Evolutionary conservation across 2,797 vertebrate genomes (phyloP).

Genomic region (Anguilla marmorata): DNA sequence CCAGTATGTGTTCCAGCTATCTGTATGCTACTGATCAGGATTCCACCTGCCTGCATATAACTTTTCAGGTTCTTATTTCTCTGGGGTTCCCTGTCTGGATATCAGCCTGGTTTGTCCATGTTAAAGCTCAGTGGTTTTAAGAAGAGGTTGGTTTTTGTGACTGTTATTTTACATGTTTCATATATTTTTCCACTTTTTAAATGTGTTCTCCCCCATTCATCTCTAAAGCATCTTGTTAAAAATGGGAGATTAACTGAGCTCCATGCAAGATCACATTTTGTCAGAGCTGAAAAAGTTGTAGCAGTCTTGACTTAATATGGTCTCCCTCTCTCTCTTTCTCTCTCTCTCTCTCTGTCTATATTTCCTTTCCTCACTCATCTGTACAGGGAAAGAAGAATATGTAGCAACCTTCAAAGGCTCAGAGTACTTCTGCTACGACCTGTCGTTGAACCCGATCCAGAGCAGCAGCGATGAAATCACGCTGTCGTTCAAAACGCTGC

Average conservation of each 20-base stretch:
- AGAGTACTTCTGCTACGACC: constrained; percentile 98
- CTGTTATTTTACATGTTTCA: background rate
- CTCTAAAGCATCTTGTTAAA: background rate
- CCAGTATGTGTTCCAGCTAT: background rate
- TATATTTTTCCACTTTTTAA: background rate
- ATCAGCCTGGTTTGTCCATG: background rate
- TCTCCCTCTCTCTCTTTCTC: background rate
- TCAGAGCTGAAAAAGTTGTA: background rate
- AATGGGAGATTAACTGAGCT: background rate
- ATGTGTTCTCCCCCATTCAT: background rate
- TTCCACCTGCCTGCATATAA: background rate
- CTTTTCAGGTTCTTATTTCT: background rate
- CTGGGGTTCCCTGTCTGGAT: background rate
- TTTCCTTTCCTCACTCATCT: constrained; percentile 46
- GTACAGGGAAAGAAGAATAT: constrained; percentile 93
- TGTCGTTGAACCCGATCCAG: constrained; percentile 97
- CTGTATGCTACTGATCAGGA: background rate
- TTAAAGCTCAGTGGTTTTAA: background rate
- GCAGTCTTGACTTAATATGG: background rate
- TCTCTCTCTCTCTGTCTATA: constrained; percentile 47
- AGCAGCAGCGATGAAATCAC: constrained; percentile 99
- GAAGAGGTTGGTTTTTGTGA: background rate
- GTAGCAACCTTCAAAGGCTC: constrained; percentile 98
- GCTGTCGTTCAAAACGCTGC: constrained; percentile 97
- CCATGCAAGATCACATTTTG: background rate